Base-by-base conservation (phyloP, 2,113 vertebrate species). In the Limanda limanda region DNA sequence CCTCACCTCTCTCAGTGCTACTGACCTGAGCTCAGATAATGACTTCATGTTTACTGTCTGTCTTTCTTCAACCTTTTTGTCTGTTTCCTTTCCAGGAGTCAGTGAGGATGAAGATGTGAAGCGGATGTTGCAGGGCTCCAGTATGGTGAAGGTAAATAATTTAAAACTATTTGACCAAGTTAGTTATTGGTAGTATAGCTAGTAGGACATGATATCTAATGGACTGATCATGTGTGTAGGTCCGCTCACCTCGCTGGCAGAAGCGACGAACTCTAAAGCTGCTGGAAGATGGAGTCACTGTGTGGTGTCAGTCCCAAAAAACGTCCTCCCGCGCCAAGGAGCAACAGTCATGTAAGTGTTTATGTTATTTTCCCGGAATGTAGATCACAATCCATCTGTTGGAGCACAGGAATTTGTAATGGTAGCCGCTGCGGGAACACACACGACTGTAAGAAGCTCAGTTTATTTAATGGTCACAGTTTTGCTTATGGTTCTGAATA, bases 261-360 rank as follows among this genome's bases (percentile, higher is more conserved):
- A 94, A 95, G 91, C 93, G 88, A 24, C 94, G 98, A 15, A 93
- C 94, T 6, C 94, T 97, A 77, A 92, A 94, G 71, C 94, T 99
- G 85, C 92, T 96, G 92, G 96, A 96, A 65, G 98, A 98, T 0
- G 95, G 97, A 0, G 84, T 95, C 59, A 98, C 96, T 0, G 82
- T 99, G 65, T 96, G 95, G 95, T 97, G 95, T 82, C 95, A 98
- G 91, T 94, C 97, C 69, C 87, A 77, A 71, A 94, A 95, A 78
- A 92, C 93, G 55, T 93, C 94, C 56, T 80, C 93, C 35, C 93
- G 70, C 2, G 76, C 93, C 21, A 95, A 93, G 12, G 93, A 96
- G n/a, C 92, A 92, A 55, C 96, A 95, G 64, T 96, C 96, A 85
- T 99, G 98, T 99, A 89, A 97, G 97, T 63, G 51, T n/a, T 54